Evolutionary conservation across 2,797 vertebrate genomes (phyloP).

Genomic region (Manis pentadactyla): DNA sequence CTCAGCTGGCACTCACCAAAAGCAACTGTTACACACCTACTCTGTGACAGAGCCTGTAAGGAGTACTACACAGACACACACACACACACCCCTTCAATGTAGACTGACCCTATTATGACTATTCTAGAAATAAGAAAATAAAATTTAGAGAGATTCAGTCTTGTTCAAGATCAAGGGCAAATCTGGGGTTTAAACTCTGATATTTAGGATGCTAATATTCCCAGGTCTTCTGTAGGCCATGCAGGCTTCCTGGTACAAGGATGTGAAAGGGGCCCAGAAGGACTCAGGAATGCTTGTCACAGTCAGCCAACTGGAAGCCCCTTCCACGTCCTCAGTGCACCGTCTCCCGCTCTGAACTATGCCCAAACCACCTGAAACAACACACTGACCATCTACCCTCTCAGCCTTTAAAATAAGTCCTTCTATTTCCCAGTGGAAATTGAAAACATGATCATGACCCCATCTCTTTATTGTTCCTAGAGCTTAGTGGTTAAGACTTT

Average conservation of each 20-base stretch:
- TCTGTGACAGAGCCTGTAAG: background rate
- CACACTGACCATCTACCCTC: background rate
- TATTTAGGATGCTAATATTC: background rate
- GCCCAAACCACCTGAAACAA: background rate
- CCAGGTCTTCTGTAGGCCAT: background rate
- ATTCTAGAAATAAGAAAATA: slow-evolving; percentile 75
- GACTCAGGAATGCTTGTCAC: background rate
- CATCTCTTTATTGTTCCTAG: background rate
- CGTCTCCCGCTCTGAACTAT: background rate
- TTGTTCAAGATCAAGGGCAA: slow-evolving; percentile 71
- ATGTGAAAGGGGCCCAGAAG: background rate
- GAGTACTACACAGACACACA: background rate
- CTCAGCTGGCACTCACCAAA: background rate
- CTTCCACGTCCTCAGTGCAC: background rate
- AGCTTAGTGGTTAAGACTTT: background rate
- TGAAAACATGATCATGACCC: background rate
- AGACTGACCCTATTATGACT: slow-evolving; percentile 41
- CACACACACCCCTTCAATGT: background rate
- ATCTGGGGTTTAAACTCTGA: slow-evolving; percentile 30
- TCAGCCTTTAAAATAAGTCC: background rate
- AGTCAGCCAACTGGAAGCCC: background rate
- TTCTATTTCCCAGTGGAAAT: slow-evolving; percentile 1
- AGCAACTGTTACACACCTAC: background rate
- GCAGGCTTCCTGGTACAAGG: background rate
- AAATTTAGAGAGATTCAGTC: slow-evolving; percentile 56